phyloP scores from a whole-genome alignment of 2,113 vertebrate genomes.

The Triplophysa dalaica region DNA sequence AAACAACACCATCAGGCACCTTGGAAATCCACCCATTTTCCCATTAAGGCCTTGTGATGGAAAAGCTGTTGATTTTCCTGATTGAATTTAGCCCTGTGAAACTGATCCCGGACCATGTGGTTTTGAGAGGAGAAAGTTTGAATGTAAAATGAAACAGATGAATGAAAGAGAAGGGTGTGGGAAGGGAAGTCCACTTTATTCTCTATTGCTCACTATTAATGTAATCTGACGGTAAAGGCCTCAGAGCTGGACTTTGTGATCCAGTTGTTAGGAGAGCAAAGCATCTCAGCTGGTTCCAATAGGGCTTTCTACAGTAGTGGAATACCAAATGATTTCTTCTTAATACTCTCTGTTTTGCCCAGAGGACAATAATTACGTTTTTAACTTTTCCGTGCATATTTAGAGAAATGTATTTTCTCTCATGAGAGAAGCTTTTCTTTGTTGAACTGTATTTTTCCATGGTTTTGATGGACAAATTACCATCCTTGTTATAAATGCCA shows the following conservation, averaged over 20 bases:
- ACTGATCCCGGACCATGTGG: conserved; percentile 56
- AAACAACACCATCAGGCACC: conserved; percentile 69
- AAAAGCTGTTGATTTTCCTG: conserved; percentile 72
- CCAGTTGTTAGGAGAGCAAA: not conserved
- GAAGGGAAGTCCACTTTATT: conserved; percentile 9
- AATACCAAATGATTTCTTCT: conserved; percentile 21
- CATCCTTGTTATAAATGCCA: too few species aligned
- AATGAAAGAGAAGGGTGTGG: conserved; percentile 18
- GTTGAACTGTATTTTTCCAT: not conserved
- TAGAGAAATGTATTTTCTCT: not conserved
- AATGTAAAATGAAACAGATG: conserved; percentile 25
- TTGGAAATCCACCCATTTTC: conserved; percentile 68
- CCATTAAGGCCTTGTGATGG: conserved; percentile 66
- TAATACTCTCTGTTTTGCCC: not conserved
- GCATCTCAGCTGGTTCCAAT: conserved; percentile 7
- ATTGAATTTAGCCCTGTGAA: conserved; percentile 74
- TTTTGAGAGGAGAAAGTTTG: conserved; percentile 32
- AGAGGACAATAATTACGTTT: not conserved
- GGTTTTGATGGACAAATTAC: not conserved
- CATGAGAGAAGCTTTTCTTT: not conserved
- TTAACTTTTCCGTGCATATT: conserved; percentile 11
- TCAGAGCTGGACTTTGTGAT: not conserved
- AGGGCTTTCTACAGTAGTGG: conserved; percentile 17
- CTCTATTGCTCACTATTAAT: conserved; percentile 11
- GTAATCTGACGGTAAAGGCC: conserved; percentile 4